These are phyloP conservation scores for Gisinianus flammeolus DNA, from an alignment of 2,888 invertebrate genomes.

Conservation along the genomic window DNA sequence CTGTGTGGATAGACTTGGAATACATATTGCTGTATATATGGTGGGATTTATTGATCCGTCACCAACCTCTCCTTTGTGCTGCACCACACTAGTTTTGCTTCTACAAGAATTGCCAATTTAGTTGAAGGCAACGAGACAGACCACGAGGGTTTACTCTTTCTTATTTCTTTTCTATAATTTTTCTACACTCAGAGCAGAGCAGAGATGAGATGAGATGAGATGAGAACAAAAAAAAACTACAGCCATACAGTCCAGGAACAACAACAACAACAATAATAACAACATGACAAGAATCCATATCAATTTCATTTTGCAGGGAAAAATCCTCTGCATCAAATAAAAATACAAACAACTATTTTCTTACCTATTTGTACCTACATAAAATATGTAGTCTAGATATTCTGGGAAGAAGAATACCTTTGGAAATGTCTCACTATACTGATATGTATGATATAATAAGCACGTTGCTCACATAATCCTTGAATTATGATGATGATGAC, in stretches of 20 bases:
- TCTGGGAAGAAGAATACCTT: too few relatives aligned
- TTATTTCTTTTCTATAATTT: neutral
- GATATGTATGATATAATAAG: too few relatives aligned
- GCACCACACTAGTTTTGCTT: neutral
- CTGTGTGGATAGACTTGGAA: neutral
- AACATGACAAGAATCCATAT: neutral
- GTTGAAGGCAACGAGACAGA: constrained; percentile 1
- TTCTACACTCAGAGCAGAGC: neutral
- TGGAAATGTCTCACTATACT: too few relatives aligned
- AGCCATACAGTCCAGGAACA: neutral
- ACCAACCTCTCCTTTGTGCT: neutral
- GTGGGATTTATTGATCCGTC: constrained; percentile 25
- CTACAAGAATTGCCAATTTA: constrained; percentile 20
- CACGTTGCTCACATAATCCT: too few relatives aligned
- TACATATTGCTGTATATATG: neutral
- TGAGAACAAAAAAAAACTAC: neutral
- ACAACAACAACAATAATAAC: neutral
- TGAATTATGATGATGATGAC: too few relatives aligned
- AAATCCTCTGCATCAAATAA: too few relatives aligned
- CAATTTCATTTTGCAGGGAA: neutral
- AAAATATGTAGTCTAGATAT: too few relatives aligned
- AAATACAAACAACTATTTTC: too few relatives aligned
- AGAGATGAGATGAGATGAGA: neutral
- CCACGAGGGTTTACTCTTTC: neutral
- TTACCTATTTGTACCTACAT: too few relatives aligned